phyloP scores from a whole-genome alignment of 2,888 invertebrate genomes.

The Leistus spinibarbis region DNA sequence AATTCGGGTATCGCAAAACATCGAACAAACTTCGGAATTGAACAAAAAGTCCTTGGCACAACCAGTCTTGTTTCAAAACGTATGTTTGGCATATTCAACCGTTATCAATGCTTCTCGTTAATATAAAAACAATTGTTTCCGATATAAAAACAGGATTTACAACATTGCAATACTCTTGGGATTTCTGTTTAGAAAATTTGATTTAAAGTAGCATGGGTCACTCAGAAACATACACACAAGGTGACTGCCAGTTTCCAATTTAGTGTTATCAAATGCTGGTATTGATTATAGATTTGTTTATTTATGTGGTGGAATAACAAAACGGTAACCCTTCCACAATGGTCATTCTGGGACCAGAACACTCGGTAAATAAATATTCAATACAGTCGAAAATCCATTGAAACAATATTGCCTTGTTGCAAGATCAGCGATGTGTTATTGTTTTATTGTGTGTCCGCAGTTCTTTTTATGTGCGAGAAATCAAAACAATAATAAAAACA shows the following conservation, averaged over 20 bases:
- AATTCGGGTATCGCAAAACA: too few relatives aligned
- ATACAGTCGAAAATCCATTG: background rate
- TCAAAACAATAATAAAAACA: background rate
- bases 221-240: too few relatives aligned
- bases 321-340: background rate
- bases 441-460: background rate
- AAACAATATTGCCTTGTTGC: background rate
- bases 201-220: too few relatives aligned
- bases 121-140: too few relatives aligned
- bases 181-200: too few relatives aligned
- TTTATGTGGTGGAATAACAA: background rate
- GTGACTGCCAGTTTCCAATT: background rate
- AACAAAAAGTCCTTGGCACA: too few relatives aligned
- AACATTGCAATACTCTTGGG: too few relatives aligned
- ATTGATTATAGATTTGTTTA: background rate
- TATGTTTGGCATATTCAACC: too few relatives aligned
- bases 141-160: too few relatives aligned
- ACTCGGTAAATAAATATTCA: background rate
- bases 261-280: background rate
- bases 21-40: too few relatives aligned
- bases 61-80: too few relatives aligned
- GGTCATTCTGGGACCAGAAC: background rate
- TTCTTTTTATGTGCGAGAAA: background rate
- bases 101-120: too few relatives aligned
- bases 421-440: background rate